These are phyloP conservation scores for Leptinotarsa rubiginosa DNA, from an alignment of 2,888 invertebrate genomes.

Conservation along the genomic window DNA sequence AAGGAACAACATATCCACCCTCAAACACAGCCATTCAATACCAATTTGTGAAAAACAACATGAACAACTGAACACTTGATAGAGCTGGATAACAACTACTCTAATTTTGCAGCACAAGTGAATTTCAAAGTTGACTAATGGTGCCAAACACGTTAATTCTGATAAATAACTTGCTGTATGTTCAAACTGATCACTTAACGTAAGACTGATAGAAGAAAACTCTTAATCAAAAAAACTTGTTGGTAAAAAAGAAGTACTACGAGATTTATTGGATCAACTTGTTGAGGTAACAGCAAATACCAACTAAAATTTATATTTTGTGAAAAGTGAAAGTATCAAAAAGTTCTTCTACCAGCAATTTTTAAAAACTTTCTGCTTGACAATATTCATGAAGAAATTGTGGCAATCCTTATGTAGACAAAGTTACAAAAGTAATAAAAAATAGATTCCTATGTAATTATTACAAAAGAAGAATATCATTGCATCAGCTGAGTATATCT, in stretches of 20 bases:
- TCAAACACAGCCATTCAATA: conserved; percentile 5
- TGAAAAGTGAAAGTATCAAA: background rate
- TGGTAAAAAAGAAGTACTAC: no score
- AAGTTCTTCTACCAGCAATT: conserved; percentile 17
- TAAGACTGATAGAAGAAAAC: conserved; percentile 8
- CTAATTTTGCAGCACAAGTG: background rate
- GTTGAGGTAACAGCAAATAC: no score
- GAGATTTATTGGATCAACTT: no score
- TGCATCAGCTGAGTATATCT: conserved; percentile 14
- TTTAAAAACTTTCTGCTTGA: background rate
- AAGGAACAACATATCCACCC: background rate
- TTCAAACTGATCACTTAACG: background rate
- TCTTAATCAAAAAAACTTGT: no score
- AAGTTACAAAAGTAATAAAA: conserved; percentile 15
- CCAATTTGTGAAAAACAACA: conserved; percentile 5
- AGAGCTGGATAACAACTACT: background rate
- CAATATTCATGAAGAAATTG: background rate
- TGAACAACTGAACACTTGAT: conserved; percentile 1
- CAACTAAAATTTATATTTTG: no score
- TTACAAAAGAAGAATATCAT: conserved; percentile 3
- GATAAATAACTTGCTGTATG: background rate
- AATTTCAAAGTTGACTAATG: background rate
- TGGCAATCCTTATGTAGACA: conserved; percentile 1
- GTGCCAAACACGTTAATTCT: background rate
- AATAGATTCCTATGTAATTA: background rate